Evolutionary conservation across 1,140 invertebrate species (phyloP), one percentile per base, ranked within the genome.

Genomic region (Conopomorpha cramerella): DNA sequence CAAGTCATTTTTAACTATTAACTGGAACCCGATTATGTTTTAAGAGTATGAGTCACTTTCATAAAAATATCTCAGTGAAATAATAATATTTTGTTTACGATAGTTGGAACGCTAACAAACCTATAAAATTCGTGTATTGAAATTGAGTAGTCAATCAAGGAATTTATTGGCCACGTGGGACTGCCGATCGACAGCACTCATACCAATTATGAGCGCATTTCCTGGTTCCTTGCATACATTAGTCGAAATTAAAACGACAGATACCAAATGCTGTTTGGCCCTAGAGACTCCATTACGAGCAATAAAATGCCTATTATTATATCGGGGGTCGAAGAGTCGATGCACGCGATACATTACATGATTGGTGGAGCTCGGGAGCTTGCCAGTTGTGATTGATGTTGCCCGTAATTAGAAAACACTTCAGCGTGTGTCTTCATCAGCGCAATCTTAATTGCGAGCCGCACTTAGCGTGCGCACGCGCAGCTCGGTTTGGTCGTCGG

Each of bases 261-360:
- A 49, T 54, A 62, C 54, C 55, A 51, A 73, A 59, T 55, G 59
- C 33, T 37, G 51, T 50, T 48, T 45, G 61, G 63, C 70, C 70
- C 70, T 72, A 72, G 70, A 74, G 70, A 74, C 63, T 74, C 59
- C 63, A 74, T 74, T 74, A 74, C 49, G 44, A 56, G 63, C 56
- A 72, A 74, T 74, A 72, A 74, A 74, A 74, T 72, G 70, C 61
- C 68, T 74, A 71, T 74, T 71, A 71, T 74, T 74, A 74, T 74
- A n/a, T n/a, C 70, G 66, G 72, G 65, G 61, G 64, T 65, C 65
- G 59, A 74, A 74, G 72, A 74, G 65, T 61, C 64, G 63, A 70
- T 71, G 70, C 70, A 74, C 70, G 70, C 70, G 67, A 74, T 72
- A 67, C 70, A 74, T 74, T 72, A 74, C 67, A 66, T 74, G 70